Conservation (phyloP, 2,113 vertebrate genomes). For the Istiophorus platypterus region DNA sequence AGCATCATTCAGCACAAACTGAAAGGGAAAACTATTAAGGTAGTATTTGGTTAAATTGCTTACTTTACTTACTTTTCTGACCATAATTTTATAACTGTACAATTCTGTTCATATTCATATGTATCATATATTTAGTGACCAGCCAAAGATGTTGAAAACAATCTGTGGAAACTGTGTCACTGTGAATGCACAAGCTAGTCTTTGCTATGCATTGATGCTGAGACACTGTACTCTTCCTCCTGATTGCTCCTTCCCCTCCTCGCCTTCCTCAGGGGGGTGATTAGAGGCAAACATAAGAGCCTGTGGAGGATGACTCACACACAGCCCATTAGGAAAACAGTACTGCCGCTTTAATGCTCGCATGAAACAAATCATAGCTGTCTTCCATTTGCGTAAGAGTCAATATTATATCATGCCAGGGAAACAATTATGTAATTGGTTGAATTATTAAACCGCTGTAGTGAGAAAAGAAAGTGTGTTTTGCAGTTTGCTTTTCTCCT, state of each 20-base stretch:
- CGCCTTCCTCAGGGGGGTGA: constrained; percentile 33
- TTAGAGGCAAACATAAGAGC: constrained; percentile 43
- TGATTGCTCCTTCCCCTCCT: constrained; percentile 24
- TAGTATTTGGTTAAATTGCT: too few relatives aligned
- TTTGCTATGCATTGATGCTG: background rate
- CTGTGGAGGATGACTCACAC: constrained; percentile 49
- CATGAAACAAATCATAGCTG: constrained; percentile 31
- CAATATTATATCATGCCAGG: constrained; percentile 25
- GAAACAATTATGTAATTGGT: constrained; percentile 41
- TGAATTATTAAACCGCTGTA: constrained; percentile 54
- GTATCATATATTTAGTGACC: background rate
- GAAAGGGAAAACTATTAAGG: too few relatives aligned
- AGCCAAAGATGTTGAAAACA: background rate
- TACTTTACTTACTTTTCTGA: too few relatives aligned
- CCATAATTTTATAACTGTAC: too few relatives aligned
- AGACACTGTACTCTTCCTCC: constrained; percentile 30
- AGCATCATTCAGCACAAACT: background rate
- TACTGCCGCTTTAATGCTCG: background rate
- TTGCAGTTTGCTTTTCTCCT: background rate
- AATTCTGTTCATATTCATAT: too few relatives aligned
- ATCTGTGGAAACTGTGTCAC: background rate
- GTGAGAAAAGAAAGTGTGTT: constrained; percentile 17
- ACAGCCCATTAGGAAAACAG: constrained; percentile 38
- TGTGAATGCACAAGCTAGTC: background rate
- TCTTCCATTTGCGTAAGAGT: constrained; percentile 22